Evolutionary conservation across 2,113 vertebrate genomes (phyloP).

Genomic region (Tachycineta bicolor): DNA sequence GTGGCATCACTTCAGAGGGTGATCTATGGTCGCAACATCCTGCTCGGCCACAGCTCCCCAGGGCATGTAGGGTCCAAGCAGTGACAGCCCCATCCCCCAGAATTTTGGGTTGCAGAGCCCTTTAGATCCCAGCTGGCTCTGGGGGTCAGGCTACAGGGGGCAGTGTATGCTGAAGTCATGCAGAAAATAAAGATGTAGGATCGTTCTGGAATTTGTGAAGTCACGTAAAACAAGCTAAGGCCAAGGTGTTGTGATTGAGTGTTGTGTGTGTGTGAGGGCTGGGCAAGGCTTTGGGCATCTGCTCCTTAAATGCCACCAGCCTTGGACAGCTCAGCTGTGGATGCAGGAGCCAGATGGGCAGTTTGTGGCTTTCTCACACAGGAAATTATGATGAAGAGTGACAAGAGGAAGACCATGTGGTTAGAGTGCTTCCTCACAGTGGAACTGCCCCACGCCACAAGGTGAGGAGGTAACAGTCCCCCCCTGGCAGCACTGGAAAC

Average conservation of each 20-base stretch:
- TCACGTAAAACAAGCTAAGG: background rate
- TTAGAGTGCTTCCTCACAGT: background rate
- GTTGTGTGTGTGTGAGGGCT: background rate
- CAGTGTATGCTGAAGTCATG: rapidly evolving
- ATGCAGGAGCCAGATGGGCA: rapidly evolving
- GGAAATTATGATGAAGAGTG: background rate
- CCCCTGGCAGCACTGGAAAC: background rate
- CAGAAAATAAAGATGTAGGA: background rate
- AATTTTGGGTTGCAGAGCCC: background rate
- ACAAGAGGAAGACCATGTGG: background rate
- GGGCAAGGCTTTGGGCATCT: background rate
- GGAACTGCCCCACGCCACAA: background rate
- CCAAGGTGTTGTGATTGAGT: background rate
- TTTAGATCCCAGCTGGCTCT: background rate
- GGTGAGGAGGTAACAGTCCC: background rate
- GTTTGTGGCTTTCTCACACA: background rate
- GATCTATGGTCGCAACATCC: background rate
- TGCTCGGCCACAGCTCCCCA: rapidly evolving
- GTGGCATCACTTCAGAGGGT: background rate
- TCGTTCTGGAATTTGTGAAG: background rate
- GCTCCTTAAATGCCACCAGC: background rate
- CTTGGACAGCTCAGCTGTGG: background rate
- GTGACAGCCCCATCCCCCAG: background rate
- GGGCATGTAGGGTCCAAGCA: rapidly evolving
- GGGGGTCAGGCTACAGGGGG: background rate